Base-by-base conservation (phyloP, 2,888 invertebrate species). In the Drosophila quinaria region DNA sequence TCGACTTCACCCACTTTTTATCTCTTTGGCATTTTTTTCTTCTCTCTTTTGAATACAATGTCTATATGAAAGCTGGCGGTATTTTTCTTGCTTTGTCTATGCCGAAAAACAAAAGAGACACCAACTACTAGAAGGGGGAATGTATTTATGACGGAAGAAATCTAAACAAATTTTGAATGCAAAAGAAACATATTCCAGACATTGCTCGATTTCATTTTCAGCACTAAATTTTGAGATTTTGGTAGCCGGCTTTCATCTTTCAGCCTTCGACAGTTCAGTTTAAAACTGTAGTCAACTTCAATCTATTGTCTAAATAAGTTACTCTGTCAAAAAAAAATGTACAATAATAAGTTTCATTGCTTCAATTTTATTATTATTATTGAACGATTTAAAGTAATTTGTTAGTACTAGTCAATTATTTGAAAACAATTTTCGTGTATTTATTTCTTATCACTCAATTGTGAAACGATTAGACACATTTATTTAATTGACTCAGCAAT, bases 101-200 rank as follows among this genome's bases (percentile, higher is more conserved):
- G 51, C 55, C 55, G 13, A 15, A 67, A 62, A 65, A 37, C 61
- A 44, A 61, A 15, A 54, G 65, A 33, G 49, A 51, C 22, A 46
- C 25, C 46, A 54, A 55, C 17, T 33, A 17, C n/a, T 25, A 29
- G 52, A 52, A 17, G 51, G 59, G 37, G 47, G 29, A 73, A 60
- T 50, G 63, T 73, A 81, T 83, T 70, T 78, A 81, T 87, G 84
- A 87, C 66, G 87, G 72, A 61, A 56, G 63, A 58, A 86, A 69
- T 72, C 74, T 71, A 84, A 85, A 88, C 89, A 88, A 86, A 70
- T 56, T 41, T 50, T 55, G 56, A 62, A 47, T 80, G 80, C 80
- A 80, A 65, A 66, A 71, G 70, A 73, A 88, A 88, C 83, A 84
- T 82, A 15, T 86, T 88, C 86, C 83, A 84, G 83, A 84, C 83